A percentile compares a stretch with the other conserved stretches of the same genome.
These are phyloP conservation scores for Stegodyphus mimosarum DNA, from an alignment of 1,140 invertebrate species.

Conservation along the genomic window DNA sequence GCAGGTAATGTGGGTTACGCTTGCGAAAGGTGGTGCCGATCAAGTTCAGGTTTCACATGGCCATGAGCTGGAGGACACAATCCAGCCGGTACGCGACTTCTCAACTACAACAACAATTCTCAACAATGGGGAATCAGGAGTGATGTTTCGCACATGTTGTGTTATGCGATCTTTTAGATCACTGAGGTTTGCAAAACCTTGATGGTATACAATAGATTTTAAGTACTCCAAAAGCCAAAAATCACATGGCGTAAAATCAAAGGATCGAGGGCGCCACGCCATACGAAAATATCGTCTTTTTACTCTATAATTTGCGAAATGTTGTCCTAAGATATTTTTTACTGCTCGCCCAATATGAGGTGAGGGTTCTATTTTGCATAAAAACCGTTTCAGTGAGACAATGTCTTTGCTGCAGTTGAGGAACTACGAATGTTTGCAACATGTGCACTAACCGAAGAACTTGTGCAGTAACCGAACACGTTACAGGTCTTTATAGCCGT, in stretches of 20 bases:
- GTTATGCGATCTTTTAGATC: no score
- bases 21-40: not conserved
- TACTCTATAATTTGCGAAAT: no score
- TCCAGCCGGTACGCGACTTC: not conserved
- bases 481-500: not conserved
- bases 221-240: slow-evolving; percentile 63
- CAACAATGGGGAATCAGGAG: not conserved
- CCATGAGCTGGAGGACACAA: not conserved
- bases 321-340: no score
- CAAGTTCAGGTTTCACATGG: not conserved
- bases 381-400: not conserved
- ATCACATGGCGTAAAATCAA: slow-evolving; percentile 61
- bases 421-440: slow-evolving; percentile 5
- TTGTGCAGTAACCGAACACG: slow-evolving; percentile 2
- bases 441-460: not conserved
- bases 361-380: not conserved
- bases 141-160: no score
- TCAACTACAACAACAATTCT: not conserved
- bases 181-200: not conserved
- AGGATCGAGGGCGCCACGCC: slow-evolving; percentile 60
- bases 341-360: not conserved
- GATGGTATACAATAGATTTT: slow-evolving; percentile 61
- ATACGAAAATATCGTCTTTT: not conserved
- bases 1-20: not conserved
- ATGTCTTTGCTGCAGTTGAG: slow-evolving; percentile 1